Percentiles rank a stretch among this genome's conserved stretches.
These are phyloP conservation scores for Ahaetulla prasina DNA, from an alignment of 2,113 vertebrate species.

Conservation along the genomic window DNA sequence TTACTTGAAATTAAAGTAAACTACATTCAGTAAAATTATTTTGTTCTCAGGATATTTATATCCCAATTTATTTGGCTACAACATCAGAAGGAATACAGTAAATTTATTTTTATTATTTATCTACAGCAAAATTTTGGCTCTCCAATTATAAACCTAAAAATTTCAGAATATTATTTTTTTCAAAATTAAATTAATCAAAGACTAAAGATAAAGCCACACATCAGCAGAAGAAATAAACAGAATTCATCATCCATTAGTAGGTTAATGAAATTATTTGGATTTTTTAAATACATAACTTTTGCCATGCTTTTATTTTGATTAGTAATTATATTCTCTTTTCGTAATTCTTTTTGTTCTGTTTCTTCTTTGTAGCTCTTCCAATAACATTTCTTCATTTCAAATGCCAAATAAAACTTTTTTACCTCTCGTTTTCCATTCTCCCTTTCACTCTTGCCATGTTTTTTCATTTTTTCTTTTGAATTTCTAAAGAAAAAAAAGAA, in stretches of 20 bases:
- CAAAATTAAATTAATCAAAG: not conserved
- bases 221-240: not conserved
- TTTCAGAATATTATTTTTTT: not conserved
- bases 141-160: not conserved
- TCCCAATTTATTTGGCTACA: not conserved
- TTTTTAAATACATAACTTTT: not conserved
- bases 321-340: not conserved
- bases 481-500: slow-evolving; percentile 32
- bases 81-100: not conserved
- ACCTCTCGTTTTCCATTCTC: slow-evolving; percentile 52
- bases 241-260: not conserved
- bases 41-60: not conserved
- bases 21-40: not conserved
- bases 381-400: not conserved
- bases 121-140: not conserved
- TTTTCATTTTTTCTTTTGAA: slow-evolving; percentile 42
- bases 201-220: not conserved
- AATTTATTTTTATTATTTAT: not conserved
- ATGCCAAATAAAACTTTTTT: not conserved
- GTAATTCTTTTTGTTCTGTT: not conserved
- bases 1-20: not conserved
- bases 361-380: not conserved
- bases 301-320: not conserved
- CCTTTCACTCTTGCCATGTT: slow-evolving; percentile 20
- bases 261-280: not conserved